Evolutionary conservation across 1,140 invertebrate genomes (phyloP).

Genomic region (Leguminivora glycinivorella): DNA sequence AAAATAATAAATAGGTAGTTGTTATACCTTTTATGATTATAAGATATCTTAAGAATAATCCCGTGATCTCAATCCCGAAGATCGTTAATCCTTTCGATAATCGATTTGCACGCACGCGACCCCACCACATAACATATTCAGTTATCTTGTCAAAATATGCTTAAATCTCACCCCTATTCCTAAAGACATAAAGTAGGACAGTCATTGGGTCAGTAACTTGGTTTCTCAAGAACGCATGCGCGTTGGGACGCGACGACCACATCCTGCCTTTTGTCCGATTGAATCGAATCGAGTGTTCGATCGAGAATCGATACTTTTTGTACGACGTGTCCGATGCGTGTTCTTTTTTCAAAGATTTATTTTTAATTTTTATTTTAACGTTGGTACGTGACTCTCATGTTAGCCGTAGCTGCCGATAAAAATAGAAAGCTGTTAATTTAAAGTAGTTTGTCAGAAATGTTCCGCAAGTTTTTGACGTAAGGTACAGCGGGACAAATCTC

Average conservation of each 20-base stretch:
- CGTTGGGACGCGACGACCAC: constrained; percentile 49
- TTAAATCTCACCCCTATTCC: constrained; percentile 34
- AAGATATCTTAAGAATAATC: constrained; percentile 40
- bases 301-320: constrained; percentile 39
- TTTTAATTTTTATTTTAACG: neutral
- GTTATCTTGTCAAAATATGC: constrained; percentile 20
- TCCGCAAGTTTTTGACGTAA: neutral
- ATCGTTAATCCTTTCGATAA: constrained; percentile 51
- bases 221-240: constrained; percentile 37
- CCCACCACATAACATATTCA: constrained; percentile 36
- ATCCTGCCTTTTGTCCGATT: constrained; percentile 52
- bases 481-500: neutral
- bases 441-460: neutral
- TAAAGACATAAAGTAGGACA: constrained; percentile 20
- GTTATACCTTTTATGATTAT: no score
- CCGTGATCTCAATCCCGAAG: constrained; percentile 41
- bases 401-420: neutral
- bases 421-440: neutral
- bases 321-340: constrained; percentile 31
- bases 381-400: neutral
- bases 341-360: constrained; percentile 32
- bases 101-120: constrained; percentile 60
- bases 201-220: constrained; percentile 3
- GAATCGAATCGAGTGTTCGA: constrained; percentile 40
- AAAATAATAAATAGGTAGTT: no score